Evolutionary conservation across 1,140 invertebrate genomes (phyloP), one percentile per base, ranked within the genome.

Genomic region (Nasonia vitripennis): DNA sequence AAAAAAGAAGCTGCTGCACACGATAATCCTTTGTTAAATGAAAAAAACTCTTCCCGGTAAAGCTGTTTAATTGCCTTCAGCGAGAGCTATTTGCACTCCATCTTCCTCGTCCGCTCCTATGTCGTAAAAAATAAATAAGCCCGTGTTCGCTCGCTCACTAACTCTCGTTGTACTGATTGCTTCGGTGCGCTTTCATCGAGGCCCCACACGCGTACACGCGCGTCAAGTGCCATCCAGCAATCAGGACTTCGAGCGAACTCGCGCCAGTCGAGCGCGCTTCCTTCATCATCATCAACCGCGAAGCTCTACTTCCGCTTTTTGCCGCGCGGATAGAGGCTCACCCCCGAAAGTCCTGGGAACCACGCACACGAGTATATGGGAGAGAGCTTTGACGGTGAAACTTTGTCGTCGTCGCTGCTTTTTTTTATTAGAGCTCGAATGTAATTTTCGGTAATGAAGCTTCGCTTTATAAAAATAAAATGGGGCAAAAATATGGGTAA

Each of bases 241-340:
- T 84, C 82, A 78, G 37, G 75, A 17, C 34, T 70, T 45, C 34
- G 23, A 23, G 45, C 41, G 14, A 67, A 62, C 41, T 78, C 31
- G 71, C 45, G 73, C 11, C 34, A 51, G 51, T 84, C 77, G 48
- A 84, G 83, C 83, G 83, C 67, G 31, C 68, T 79, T 73, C 83
- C 74, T 84, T 74, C 34, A 68, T 78, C 80, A 62, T 9, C 80
- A 6, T 23, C 45, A 41, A 20, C 67, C 9, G 14, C 41, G 17
- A 27, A 45, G 9, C 41, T 45, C 41, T 45, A 23, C 62, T 80
- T 70, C 17, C 20, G 9, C 73, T 75, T 75, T 62, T 62, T 20
- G 41, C 41, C 10, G 6, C 41, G 7, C 0, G 9, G 9, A 45
- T 27, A 27, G 55, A 62, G n/a, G 17, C 55, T 62, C 27, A 27